Conservation (phyloP, 2,888 invertebrate genomes). For the Plagodis dolabraria region DNA sequence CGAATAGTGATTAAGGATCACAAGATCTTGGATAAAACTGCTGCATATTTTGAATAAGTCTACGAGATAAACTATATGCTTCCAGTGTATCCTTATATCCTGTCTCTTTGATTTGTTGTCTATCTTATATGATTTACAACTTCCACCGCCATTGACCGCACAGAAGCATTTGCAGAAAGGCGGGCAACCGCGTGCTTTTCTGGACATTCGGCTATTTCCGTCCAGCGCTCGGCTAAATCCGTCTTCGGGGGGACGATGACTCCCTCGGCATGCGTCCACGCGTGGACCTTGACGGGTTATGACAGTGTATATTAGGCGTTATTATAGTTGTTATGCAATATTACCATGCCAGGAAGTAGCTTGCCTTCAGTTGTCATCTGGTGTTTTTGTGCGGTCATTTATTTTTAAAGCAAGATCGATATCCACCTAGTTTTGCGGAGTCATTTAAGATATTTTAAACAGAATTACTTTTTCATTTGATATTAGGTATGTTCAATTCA, state of each 20-base stretch:
- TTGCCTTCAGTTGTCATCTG: conserved; percentile 19
- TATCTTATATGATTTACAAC: conserved; percentile 26
- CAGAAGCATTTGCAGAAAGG: conserved; percentile 68
- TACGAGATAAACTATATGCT: no score
- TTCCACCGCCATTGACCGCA: conserved; percentile 60
- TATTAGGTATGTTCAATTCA: no score
- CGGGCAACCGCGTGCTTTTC: conserved; percentile 64
- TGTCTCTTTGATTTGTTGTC: conserved; percentile 18
- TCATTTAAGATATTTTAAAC: no score
- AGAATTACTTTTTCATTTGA: no score
- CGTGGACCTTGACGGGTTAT: conserved; percentile 67
- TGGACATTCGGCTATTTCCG: conserved; percentile 80
- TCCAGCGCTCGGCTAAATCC: conserved; percentile 74
- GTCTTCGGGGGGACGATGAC: conserved; percentile 79
- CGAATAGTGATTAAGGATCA: no score
- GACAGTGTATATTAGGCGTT: conserved; percentile 52
- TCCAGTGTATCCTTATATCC: conserved; percentile 16
- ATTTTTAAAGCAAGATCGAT: conserved; percentile 6
- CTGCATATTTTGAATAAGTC: no score
- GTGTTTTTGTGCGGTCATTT: conserved; percentile 14
- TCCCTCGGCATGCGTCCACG: conserved; percentile 67
- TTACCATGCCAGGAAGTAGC: conserved; percentile 24
- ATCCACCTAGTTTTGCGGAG: no score
- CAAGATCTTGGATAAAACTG: no score
- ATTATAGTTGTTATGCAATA: conserved; percentile 43